These are phyloP conservation scores for Centruroides sculpturatus DNA, from an alignment of 1,140 invertebrate genomes.

Conservation along the genomic window DNA sequence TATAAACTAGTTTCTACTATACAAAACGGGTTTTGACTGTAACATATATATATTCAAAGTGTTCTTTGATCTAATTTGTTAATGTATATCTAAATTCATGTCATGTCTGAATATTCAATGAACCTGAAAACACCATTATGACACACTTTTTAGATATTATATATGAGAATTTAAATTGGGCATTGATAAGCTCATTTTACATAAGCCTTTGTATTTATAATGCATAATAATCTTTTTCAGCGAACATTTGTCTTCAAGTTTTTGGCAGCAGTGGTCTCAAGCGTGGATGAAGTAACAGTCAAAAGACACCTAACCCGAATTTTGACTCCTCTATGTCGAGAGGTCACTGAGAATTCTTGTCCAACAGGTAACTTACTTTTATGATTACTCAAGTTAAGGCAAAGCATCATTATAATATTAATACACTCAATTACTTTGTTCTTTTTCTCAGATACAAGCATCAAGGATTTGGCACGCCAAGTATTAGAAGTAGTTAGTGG, in stretches of 20 bases:
- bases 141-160: too few species aligned
- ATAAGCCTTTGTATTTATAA: too few species aligned
- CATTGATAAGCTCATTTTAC: too few species aligned
- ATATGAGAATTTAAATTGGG: too few species aligned
- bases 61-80: too few species aligned
- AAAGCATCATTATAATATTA: background rate
- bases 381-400: background rate
- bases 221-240: conserved; percentile 27
- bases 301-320: conserved; percentile 38
- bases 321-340: conserved; percentile 48
- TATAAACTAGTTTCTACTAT: too few species aligned
- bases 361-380: conserved; percentile 15
- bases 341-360: conserved; percentile 26
- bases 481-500: conserved; percentile 48
- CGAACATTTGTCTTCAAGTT: conserved; percentile 52
- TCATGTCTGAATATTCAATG: too few species aligned
- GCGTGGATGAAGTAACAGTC: conserved; percentile 32
- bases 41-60: too few species aligned
- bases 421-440: background rate
- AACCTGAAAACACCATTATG: too few species aligned
- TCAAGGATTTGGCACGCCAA: conserved; percentile 41
- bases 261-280: conserved; percentile 45
- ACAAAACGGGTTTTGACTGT: too few species aligned
- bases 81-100: too few species aligned
- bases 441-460: conserved; percentile 19